Evolutionary conservation across 92 coral and sea anemone genomes (phyloP).

Genomic region (Porites evermanni): DNA sequence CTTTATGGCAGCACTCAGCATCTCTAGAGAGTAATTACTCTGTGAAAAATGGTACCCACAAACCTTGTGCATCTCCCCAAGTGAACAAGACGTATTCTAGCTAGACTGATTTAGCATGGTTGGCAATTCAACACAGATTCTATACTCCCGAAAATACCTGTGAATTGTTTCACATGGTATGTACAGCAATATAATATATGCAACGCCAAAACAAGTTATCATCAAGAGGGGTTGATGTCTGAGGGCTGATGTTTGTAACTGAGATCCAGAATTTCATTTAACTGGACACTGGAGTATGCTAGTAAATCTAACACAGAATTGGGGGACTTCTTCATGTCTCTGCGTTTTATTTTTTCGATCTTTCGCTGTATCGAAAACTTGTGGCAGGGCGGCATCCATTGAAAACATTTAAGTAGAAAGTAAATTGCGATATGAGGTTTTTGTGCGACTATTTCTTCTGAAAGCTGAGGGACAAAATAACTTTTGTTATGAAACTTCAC

Average conservation of each 20-base stretch:
- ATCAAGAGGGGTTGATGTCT: too few species aligned
- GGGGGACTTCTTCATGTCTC: not conserved
- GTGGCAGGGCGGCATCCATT: too few species aligned
- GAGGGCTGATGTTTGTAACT: too few species aligned
- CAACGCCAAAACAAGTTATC: conserved; percentile 35
- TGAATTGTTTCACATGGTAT: conserved; percentile 35
- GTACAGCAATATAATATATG: conserved; percentile 47
- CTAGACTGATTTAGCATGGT: conserved; percentile 36
- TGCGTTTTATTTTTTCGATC: not conserved
- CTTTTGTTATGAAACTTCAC: not conserved
- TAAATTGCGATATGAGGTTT: not conserved
- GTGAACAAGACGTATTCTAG: not conserved
- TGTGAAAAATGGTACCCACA: not conserved
- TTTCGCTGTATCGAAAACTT: not conserved
- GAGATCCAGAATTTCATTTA: too few species aligned
- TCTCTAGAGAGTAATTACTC: not conserved
- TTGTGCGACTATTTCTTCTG: conserved; percentile 1
- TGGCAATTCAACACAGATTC: conserved; percentile 23
- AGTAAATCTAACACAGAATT: conserved; percentile 3
- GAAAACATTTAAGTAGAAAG: not conserved
- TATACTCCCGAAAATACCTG: conserved; percentile 18
- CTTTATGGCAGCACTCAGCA: not conserved
- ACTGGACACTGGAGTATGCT: not conserved
- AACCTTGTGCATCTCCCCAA: too few species aligned
- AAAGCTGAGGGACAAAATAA: too few species aligned